Conservation (phyloP, 2,113 vertebrate species). For the Ciconia boyciana region DNA sequence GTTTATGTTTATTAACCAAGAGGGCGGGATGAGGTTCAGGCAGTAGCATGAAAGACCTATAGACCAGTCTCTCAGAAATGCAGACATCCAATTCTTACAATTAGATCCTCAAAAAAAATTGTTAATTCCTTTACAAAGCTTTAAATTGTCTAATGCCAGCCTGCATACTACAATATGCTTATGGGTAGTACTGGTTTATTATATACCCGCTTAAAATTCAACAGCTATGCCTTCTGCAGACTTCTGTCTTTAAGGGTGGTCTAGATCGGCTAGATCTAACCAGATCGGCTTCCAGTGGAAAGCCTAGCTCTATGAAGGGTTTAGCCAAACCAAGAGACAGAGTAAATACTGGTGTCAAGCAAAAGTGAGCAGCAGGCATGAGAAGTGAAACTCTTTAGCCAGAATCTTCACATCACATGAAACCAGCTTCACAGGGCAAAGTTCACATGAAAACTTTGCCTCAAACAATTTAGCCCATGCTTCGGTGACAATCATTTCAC, state of each 20-base stretch:
- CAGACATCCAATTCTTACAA: not conserved
- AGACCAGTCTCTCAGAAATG: not conserved
- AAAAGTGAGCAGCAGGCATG: not conserved
- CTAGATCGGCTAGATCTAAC: not conserved
- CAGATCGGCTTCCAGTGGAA: not conserved
- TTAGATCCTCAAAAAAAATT: not conserved
- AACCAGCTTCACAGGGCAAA: not conserved
- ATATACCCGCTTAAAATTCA: not conserved
- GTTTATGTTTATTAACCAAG: not conserved
- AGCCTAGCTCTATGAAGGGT: not conserved
- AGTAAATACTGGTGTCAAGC: not conserved
- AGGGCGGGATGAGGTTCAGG: not conserved
- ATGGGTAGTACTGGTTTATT: not conserved
- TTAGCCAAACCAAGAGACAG: not conserved
- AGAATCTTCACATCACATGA: not conserved
- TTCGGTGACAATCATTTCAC: not conserved
- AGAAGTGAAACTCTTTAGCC: not conserved
- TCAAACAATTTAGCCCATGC: not conserved
- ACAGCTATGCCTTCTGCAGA: not conserved
- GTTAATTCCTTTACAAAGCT: not conserved
- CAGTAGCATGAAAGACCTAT: not conserved
- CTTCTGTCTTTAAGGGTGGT: not conserved
- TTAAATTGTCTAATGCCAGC: not conserved
- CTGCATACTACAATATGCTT: not conserved
- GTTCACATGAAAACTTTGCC: not conserved